phyloP scores from a whole-genome alignment of 2,888 invertebrate genomes.

The Drosophila monieri region DNA sequence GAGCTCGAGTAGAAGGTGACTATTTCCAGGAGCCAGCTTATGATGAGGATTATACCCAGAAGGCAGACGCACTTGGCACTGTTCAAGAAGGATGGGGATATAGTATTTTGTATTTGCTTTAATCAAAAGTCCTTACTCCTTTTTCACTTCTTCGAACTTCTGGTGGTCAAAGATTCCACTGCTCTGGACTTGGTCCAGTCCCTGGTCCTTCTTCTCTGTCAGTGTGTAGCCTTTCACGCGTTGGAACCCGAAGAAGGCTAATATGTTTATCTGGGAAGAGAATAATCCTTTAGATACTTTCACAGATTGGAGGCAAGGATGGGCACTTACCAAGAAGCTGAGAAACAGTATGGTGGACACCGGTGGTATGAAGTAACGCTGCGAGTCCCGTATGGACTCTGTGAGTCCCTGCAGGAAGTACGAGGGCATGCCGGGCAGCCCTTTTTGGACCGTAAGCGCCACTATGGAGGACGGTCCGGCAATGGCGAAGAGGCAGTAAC shows the following conservation, averaged over 20 bases:
- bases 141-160: conserved; percentile 80
- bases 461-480: conserved; percentile 79
- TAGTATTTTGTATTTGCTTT: neutral
- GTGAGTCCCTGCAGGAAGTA: conserved; percentile 83
- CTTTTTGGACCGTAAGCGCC: conserved; percentile 79
- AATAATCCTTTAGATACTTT: neutral
- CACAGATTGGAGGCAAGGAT: neutral
- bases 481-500: conserved; percentile 72
- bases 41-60: conserved; percentile 88
- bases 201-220: conserved; percentile 40
- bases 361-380: conserved; percentile 83
- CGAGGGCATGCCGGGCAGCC: conserved; percentile 83
- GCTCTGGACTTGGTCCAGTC: conserved; percentile 17
- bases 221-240: conserved; percentile 63
- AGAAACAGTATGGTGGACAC: conserved; percentile 77
- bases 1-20: conserved; percentile 85
- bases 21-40: conserved; percentile 89
- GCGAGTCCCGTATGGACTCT: conserved; percentile 82
- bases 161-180: conserved; percentile 61
- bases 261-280: conserved; percentile 58
- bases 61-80: conserved; percentile 83
- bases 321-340: conserved; percentile 70
- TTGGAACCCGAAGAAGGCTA: conserved; percentile 82
- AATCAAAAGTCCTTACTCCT: conserved; percentile 70
- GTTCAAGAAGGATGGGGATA: neutral